Percentiles rank a stretch among this genome's conserved stretches.
Conservation (phyloP, 1,140 invertebrate genomes). For the Leptinotarsa lineolata region DNA sequence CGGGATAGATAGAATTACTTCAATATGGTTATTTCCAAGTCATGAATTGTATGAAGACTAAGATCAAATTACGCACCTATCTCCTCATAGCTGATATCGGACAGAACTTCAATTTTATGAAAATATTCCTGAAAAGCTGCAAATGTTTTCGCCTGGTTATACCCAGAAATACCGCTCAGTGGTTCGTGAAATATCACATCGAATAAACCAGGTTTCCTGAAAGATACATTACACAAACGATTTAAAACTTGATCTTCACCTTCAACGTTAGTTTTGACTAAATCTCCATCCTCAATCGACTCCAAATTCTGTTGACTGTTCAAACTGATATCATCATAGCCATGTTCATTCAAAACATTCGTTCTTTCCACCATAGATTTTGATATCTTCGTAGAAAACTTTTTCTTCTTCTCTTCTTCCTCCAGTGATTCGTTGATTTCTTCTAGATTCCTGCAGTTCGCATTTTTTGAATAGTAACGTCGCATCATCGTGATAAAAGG, state of each 20-base stretch:
- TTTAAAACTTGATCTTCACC: neutral
- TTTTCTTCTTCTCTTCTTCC: slow-evolving; percentile 30
- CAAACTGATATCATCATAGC: neutral
- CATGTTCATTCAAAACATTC: neutral
- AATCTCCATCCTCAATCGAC: neutral
- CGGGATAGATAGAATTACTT: too few species aligned
- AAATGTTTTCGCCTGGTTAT: slow-evolving; percentile 11
- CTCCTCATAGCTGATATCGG: neutral
- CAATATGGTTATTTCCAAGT: too few species aligned
- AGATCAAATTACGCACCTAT: neutral
- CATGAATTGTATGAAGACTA: too few species aligned
- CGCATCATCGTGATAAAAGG: neutral
- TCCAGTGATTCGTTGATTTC: slow-evolving; percentile 36
- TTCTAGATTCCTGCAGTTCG: slow-evolving; percentile 23
- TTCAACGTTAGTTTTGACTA: neutral
- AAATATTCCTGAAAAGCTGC: slow-evolving; percentile 15
- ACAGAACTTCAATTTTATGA: slow-evolving; percentile 31
- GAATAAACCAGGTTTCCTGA: neutral
- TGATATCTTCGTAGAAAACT: neutral
- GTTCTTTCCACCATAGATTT: neutral
- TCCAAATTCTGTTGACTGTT: neutral
- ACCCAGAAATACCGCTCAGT: neutral
- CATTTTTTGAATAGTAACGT: slow-evolving; percentile 22
- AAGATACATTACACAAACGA: neutral
- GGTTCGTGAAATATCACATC: slow-evolving; percentile 13